Base-by-base conservation (phyloP, 2,888 invertebrate genomes). In the Sesia bembeciformis region DNA sequence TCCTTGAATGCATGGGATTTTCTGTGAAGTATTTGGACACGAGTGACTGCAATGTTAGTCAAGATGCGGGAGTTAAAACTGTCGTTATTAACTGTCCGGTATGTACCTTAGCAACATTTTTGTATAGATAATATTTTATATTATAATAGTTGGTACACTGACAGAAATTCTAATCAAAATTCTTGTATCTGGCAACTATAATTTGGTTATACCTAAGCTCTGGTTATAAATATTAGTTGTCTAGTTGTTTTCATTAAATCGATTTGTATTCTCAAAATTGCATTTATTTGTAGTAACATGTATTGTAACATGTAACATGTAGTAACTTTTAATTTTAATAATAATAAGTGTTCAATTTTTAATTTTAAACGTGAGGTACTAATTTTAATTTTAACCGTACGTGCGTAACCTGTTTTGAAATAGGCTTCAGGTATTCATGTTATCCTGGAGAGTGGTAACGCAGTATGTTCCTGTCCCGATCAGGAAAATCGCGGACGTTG, bases 11-110 rank as follows among this genome's bases (percentile, higher is more conserved):
- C 51, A 62, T 88, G 4, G 89, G 89, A 0, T 88, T 84, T 65
- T 74, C 74, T 50, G 78, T 89, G 7, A 84, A 82, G 59, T 81
- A 81, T 0, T 57, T 87, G 56, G 79, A 82, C 38, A 68, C 72
- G 3, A 74, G 63, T 43, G 84, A 84, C 43, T 69, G 57, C 0
- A 84, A 82, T 50, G 4, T 65, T 3, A 84, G 81, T 59, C 81
- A 80, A 52, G 84, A 84, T 8, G 73, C 56, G 54, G 74, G 69
- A 0, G 55, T 67, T 5, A 74, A 75, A 53, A 86, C 81, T 4
- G 78, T 88, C 0, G 74, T 77, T 53, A 78, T 89, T 43, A 83
- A 81, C 57, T 89, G 88, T 56, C 85, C 81, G 78, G 88, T 87
- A 39, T 8, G 8, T 49, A 8, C n/a, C 41, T 41, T 41, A 41